Evolutionary conservation across 2,113 vertebrate species (phyloP).

Genomic region (Chamaea fasciata): DNA sequence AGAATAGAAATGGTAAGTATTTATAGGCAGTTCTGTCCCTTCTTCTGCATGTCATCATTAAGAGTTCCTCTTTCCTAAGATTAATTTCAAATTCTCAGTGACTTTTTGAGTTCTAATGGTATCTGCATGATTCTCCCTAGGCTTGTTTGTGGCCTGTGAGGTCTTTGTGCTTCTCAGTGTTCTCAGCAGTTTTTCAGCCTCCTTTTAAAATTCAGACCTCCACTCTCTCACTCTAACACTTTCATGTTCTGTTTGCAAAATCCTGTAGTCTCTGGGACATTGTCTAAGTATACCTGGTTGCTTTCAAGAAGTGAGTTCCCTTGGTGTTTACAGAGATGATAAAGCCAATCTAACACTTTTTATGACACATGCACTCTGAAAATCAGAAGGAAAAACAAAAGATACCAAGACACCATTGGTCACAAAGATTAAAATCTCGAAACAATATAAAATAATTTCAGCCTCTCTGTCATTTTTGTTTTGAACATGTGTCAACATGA

Average conservation of each 20-base stretch:
- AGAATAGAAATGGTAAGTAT: background rate
- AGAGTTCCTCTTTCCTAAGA: background rate
- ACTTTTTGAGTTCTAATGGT: background rate
- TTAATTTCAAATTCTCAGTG: background rate
- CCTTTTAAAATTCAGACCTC: background rate
- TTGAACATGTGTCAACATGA: background rate
- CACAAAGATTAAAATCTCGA: background rate
- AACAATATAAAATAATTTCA: background rate
- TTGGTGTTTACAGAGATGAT: background rate
- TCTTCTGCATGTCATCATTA: background rate
- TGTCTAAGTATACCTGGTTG: background rate
- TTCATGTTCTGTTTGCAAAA: background rate
- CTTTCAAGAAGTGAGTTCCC: background rate
- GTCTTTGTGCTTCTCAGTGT: background rate
- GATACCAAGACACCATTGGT: background rate
- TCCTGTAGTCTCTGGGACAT: background rate
- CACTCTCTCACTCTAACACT: background rate
- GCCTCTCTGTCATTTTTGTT: background rate
- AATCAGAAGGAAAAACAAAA: background rate
- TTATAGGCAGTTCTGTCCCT: background rate
- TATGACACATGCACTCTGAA: background rate
- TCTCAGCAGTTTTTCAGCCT: background rate
- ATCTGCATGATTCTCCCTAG: background rate
- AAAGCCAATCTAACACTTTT: background rate
- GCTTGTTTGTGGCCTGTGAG: background rate